Conservation (phyloP, 1,140 invertebrate genomes). For the Sinonovacula constricta region DNA sequence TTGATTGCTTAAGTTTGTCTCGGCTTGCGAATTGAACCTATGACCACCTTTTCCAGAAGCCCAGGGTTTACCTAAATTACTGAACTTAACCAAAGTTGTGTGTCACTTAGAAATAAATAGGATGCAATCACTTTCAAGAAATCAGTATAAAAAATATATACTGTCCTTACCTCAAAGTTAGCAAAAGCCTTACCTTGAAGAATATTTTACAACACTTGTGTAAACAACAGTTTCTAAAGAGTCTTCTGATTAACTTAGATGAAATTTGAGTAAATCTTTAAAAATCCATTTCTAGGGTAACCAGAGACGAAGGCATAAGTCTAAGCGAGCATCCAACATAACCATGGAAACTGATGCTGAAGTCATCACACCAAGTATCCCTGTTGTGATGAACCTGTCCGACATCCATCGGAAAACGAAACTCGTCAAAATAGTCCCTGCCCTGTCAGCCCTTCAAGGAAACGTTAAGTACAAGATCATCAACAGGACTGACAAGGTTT, state of each 20-base stretch:
- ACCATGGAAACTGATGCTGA: constrained; percentile 31
- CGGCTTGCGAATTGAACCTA: no score
- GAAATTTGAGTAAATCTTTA: not conserved
- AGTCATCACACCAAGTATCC: constrained; percentile 35
- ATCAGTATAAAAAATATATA: no score
- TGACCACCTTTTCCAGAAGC: no score
- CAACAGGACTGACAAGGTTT: constrained; percentile 83
- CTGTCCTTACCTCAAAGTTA: no score
- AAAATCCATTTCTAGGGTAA: no score
- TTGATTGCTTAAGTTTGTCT: no score
- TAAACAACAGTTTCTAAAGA: not conserved
- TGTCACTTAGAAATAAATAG: no score
- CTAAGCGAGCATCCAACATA: constrained; percentile 7
- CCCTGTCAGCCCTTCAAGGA: constrained; percentile 75
- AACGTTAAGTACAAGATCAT: constrained; percentile 84
- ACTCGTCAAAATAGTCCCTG: constrained; percentile 69
- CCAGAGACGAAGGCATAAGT: no score
- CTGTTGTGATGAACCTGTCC: constrained; percentile 61
- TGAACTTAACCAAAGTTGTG: no score
- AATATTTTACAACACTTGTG: not conserved
- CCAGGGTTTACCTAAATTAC: no score
- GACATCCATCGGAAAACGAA: constrained; percentile 65
- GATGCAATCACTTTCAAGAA: no score
- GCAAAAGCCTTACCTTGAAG: no score
- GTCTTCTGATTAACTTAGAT: constrained; percentile 4